Evolutionary conservation across 2,888 invertebrate species (phyloP).

Genomic region (Phalera bucephala): DNA sequence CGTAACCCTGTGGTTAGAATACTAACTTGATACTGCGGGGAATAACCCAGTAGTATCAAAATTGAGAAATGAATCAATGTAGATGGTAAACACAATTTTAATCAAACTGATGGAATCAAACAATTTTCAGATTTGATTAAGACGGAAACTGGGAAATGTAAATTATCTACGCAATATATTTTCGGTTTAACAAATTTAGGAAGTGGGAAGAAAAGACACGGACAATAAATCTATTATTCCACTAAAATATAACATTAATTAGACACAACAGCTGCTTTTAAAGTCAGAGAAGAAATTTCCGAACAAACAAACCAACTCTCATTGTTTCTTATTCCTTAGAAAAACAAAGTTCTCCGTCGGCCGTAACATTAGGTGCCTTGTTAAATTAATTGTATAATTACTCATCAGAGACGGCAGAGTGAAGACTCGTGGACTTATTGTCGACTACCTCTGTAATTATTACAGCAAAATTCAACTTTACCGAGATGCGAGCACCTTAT

Average conservation of each 20-base stretch:
- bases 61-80: too few relatives aligned
- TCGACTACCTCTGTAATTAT: slow-evolving; percentile 16
- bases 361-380: slow-evolving; percentile 63
- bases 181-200: slow-evolving; percentile 1
- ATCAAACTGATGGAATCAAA: too few relatives aligned
- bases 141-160: too few relatives aligned
- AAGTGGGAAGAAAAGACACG: background rate
- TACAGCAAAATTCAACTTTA: slow-evolving; percentile 17
- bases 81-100: too few relatives aligned
- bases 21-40: too few relatives aligned
- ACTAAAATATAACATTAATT: slow-evolving; percentile 21
- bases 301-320: slow-evolving; percentile 51
- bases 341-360: slow-evolving; percentile 55
- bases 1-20: slow-evolving; percentile 19
- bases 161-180: too few relatives aligned
- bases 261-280: slow-evolving; percentile 36
- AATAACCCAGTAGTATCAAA: too few relatives aligned
- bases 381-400: slow-evolving; percentile 73
- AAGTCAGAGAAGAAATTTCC: slow-evolving; percentile 41
- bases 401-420: slow-evolving; percentile 41
- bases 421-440: slow-evolving; percentile 17
- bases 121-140: too few relatives aligned
- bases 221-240: slow-evolving; percentile 16
- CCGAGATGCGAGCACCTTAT: slow-evolving; percentile 5
- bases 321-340: slow-evolving; percentile 61